A percentile compares a stretch with the other conserved stretches of the same genome.
Conservation (phyloP, 2,113 vertebrate genomes). For the Tamias sibiricus region DNA sequence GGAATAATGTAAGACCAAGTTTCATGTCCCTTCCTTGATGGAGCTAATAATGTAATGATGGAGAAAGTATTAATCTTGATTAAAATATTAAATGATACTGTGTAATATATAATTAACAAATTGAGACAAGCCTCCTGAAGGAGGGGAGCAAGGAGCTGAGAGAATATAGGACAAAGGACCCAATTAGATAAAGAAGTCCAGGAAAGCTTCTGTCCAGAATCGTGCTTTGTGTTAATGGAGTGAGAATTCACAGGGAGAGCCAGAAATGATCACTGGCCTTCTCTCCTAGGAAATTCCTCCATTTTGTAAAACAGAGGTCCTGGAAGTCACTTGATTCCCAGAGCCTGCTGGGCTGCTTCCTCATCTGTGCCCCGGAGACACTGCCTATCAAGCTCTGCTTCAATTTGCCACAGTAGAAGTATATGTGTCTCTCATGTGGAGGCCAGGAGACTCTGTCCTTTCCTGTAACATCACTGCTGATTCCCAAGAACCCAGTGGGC, state of each 20-base stretch:
- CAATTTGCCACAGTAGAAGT: neutral
- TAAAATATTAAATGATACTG: neutral
- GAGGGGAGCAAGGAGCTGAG: neutral
- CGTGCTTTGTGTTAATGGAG: neutral
- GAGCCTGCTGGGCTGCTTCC: neutral
- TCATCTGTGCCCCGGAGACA: neutral
- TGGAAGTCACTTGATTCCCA: neutral
- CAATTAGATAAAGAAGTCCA: neutral
- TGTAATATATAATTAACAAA: neutral
- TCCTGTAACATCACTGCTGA: neutral
- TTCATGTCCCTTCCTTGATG: neutral
- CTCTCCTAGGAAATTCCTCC: neutral
- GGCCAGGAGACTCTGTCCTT: neutral
- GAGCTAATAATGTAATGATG: neutral
- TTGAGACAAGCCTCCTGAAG: neutral
- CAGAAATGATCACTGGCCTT: neutral
- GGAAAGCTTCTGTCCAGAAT: neutral
- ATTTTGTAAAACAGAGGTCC: fast-evolving
- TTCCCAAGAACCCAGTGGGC: neutral
- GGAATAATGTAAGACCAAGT: neutral
- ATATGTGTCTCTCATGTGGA: neutral
- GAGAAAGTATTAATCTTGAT: neutral
- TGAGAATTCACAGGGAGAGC: neutral
- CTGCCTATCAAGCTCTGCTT: neutral
- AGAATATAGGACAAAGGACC: neutral